Evolutionary conservation across 2,888 invertebrate genomes (phyloP).

Genomic region (Apocheima hispidaria): DNA sequence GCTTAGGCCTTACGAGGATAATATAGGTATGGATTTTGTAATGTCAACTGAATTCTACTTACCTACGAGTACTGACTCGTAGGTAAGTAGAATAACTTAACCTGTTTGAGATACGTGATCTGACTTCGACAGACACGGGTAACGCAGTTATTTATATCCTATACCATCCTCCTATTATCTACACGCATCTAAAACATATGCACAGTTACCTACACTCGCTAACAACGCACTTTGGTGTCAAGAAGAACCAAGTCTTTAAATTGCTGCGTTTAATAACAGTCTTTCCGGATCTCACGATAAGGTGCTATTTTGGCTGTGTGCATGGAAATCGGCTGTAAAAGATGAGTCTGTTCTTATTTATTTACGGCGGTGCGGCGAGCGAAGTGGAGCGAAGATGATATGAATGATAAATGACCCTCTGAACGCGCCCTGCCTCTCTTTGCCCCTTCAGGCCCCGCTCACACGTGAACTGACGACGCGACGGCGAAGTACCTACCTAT

Average conservation of each 20-base stretch:
- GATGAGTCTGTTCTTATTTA: slow-evolving; percentile 86
- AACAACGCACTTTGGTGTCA: slow-evolving; percentile 51
- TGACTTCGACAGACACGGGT: slow-evolving; percentile 54
- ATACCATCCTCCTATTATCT: slow-evolving; percentile 64
- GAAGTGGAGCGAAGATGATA: slow-evolving; percentile 87
- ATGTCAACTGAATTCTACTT: too few species aligned
- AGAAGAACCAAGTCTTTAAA: slow-evolving; percentile 52
- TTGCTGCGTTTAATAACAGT: slow-evolving; percentile 41
- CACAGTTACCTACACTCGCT: slow-evolving; percentile 77
- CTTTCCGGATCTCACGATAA: slow-evolving; percentile 46
- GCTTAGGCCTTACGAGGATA: too few species aligned
- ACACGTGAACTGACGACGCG: slow-evolving; percentile 81
- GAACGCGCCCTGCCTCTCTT: slow-evolving; percentile 60
- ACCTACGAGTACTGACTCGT: too few species aligned
- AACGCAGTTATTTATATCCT: slow-evolving; percentile 48
- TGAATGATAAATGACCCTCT: slow-evolving; percentile 86
- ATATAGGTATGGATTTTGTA: too few species aligned
- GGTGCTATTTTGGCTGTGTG: slow-evolving; percentile 37
- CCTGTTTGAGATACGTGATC: slow-evolving; percentile 63
- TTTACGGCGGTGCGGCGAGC: slow-evolving; percentile 86
- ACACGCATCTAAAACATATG: slow-evolving; percentile 78
- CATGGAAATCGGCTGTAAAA: slow-evolving; percentile 76
- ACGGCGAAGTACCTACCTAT: slow-evolving; percentile 71
- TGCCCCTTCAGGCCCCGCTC: slow-evolving; percentile 60
- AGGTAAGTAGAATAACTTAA: slow-evolving; percentile 36